These are phyloP conservation scores for Drosophila anomelani DNA, from an alignment of 2,888 invertebrate species.

Conservation along the genomic window DNA sequence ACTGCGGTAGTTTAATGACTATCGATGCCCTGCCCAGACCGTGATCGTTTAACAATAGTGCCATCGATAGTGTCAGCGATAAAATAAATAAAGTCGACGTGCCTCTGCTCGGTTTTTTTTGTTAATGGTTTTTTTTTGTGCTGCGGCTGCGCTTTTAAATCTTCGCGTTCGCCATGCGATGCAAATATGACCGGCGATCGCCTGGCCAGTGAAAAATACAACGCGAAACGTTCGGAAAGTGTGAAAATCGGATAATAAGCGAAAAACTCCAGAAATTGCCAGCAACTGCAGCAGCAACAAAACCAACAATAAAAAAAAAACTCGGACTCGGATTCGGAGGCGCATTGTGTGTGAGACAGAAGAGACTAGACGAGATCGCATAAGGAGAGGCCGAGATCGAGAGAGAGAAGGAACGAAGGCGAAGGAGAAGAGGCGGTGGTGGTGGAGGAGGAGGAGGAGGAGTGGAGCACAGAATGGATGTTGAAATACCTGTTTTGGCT, in stretches of 20 bases:
- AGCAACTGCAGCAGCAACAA: slow-evolving; percentile 6
- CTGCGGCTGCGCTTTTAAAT: slow-evolving; percentile 54
- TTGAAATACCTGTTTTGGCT: slow-evolving; percentile 90
- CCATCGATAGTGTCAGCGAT: slow-evolving; percentile 58
- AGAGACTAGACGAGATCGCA: slow-evolving; percentile 12
- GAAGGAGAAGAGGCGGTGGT: slow-evolving; percentile 46
- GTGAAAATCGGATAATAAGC: slow-evolving; percentile 36
- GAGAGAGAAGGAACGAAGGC: slow-evolving; percentile 14
- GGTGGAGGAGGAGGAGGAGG: slow-evolving; percentile 55
- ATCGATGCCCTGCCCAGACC: slow-evolving; percentile 16
- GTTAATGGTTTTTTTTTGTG: slow-evolving; percentile 28
- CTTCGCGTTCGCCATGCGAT: slow-evolving; percentile 50
- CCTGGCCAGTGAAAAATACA: slow-evolving; percentile 39
- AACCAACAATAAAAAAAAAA: slow-evolving; percentile 8
- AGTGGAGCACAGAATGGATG: slow-evolving; percentile 87
- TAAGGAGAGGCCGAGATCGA: slow-evolving; percentile 16
- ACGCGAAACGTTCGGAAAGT: slow-evolving; percentile 22
- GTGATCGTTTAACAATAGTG: slow-evolving; percentile 43
- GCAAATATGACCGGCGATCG: slow-evolving; percentile 68
- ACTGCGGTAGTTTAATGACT: neutral
- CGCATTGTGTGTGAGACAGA: slow-evolving; percentile 25
- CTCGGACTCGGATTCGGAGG: slow-evolving; percentile 18
- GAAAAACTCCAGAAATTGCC: slow-evolving; percentile 12
- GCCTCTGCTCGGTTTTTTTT: slow-evolving; percentile 31
- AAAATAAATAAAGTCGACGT: slow-evolving; percentile 69